Conservation (phyloP, 2,888 invertebrate genomes). For the Horisme vitalbata region DNA sequence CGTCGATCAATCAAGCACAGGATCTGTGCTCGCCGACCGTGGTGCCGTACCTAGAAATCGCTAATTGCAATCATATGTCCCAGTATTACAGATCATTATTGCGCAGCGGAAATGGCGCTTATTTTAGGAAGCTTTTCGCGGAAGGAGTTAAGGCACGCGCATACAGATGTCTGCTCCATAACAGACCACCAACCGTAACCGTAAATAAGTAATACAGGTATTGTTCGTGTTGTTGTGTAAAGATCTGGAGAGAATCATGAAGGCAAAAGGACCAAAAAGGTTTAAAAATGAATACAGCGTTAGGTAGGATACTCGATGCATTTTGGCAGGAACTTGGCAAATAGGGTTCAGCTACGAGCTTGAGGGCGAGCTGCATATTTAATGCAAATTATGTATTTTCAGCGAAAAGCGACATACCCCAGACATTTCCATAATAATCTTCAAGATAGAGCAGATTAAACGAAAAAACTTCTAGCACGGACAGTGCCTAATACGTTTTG, state of each 20-base stretch:
- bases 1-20: constrained; percentile 69
- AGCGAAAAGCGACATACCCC: too few species aligned
- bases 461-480: too few species aligned
- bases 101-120: constrained; percentile 57
- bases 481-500: not conserved
- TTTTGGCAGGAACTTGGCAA: too few species aligned
- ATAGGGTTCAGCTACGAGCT: too few species aligned
- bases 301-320: too few species aligned
- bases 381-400: too few species aligned
- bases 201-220: not conserved
- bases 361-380: too few species aligned
- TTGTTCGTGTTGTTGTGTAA: not conserved
- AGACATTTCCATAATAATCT: too few species aligned
- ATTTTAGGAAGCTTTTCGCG: constrained; percentile 80
- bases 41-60: constrained; percentile 67
- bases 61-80: constrained; percentile 50
- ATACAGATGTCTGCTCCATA: not conserved
- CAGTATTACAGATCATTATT: constrained; percentile 52
- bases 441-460: too few species aligned
- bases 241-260: too few species aligned
- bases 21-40: constrained; percentile 76
- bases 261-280: too few species aligned
- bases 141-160: constrained; percentile 56
- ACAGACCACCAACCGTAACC: not conserved
- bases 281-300: too few species aligned